Percentiles rank a stretch among this genome's conserved stretches.
These are phyloP conservation scores for Anarrhichthys ocellatus DNA, from an alignment of 2,113 vertebrate genomes.

Conservation along the genomic window DNA sequence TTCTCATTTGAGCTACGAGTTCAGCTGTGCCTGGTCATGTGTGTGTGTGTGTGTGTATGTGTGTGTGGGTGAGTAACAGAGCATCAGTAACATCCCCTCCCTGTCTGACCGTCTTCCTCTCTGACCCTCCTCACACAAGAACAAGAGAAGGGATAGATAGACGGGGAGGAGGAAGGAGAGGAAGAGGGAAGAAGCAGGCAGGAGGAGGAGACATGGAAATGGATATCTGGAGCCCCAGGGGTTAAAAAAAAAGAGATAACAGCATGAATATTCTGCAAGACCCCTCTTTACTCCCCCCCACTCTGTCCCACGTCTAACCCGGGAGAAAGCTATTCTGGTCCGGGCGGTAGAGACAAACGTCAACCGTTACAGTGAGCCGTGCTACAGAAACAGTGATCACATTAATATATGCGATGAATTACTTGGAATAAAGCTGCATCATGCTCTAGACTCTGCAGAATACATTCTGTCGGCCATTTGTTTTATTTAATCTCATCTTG, in stretches of 20 bases:
- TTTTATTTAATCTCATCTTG: not conserved
- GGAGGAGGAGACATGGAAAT: conserved; percentile 72
- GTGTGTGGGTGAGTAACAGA: conserved; percentile 65
- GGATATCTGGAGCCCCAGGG: conserved; percentile 76
- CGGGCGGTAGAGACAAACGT: not conserved
- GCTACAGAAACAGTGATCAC: not conserved
- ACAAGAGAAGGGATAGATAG: conserved; percentile 72
- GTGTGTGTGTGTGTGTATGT: conserved; percentile 13
- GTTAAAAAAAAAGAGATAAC: conserved; percentile 82
- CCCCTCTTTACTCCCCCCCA: conserved; percentile 57
- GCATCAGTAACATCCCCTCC: conserved; percentile 82
- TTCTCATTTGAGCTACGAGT: conserved; percentile 28
- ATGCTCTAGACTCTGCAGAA: not conserved
- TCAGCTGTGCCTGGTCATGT: conserved; percentile 14
- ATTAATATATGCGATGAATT: not conserved
- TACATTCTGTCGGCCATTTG: not conserved
- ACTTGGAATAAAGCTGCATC: not conserved
- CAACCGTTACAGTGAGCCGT: not conserved
- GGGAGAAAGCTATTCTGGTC: conserved; percentile 41
- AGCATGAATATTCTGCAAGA: conserved; percentile 67
- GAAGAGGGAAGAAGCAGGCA: conserved; percentile 46
- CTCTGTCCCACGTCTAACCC: conserved; percentile 40
- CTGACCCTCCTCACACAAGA: conserved; percentile 70
- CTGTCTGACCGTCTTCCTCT: conserved; percentile 76
- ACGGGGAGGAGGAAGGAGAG: conserved; percentile 48